Percentiles rank a stretch among this genome's conserved stretches.
Conservation (phyloP, 2,888 invertebrate species). For the Drosophila atripex region DNA sequence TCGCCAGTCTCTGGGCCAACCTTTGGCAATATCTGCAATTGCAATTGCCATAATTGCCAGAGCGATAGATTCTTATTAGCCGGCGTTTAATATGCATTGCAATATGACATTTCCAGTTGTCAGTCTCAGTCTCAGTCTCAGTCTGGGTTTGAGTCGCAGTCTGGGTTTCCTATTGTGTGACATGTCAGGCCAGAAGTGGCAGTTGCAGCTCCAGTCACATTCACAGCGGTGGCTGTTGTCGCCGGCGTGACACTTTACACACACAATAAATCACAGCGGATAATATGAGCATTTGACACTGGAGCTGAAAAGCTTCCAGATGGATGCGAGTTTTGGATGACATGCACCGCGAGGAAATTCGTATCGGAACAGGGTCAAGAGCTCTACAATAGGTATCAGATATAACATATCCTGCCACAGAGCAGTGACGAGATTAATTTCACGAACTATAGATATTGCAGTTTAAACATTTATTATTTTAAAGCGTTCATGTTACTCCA, state of each 20-base stretch:
- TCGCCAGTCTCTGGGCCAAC: constrained; percentile 52
- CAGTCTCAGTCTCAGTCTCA: constrained; percentile 13
- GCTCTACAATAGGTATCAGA: background rate
- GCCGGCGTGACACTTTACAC: constrained; percentile 76
- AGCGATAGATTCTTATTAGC: constrained; percentile 70
- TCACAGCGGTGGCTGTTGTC: constrained; percentile 71
- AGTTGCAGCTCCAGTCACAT: constrained; percentile 52
- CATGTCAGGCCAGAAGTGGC: constrained; percentile 51
- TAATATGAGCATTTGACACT: constrained; percentile 40
- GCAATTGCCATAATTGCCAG: constrained; percentile 57
- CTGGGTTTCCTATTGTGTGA: constrained; percentile 46
- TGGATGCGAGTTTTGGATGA: constrained; percentile 35
- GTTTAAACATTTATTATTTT: background rate
- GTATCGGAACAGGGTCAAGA: background rate
- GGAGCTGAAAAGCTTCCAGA: constrained; percentile 1
- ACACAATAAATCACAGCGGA: constrained; percentile 51
- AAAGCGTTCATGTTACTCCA: background rate
- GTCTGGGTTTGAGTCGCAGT: constrained; percentile 10
- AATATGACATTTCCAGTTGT: constrained; percentile 63
- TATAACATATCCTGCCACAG: background rate
- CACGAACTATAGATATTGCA: background rate
- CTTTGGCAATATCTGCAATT: constrained; percentile 57
- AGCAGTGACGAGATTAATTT: background rate
- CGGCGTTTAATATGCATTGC: constrained; percentile 63
- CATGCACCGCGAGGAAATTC: background rate